Evolutionary conservation across 1,140 invertebrate genomes (phyloP).

Genomic region (Zaprionus camerounensis): DNA sequence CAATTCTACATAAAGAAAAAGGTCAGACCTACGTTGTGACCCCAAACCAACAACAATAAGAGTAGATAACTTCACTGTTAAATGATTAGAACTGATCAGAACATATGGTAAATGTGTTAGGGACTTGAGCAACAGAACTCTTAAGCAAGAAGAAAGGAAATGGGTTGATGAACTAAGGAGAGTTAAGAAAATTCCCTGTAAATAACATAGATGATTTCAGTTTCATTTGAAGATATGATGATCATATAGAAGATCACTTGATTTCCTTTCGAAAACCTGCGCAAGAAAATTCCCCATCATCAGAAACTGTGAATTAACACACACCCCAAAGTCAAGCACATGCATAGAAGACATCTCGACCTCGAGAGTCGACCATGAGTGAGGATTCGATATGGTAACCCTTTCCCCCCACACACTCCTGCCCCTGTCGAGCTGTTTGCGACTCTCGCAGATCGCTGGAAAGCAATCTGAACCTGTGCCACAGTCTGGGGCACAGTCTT

Average conservation of each 20-base stretch:
- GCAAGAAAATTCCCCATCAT: neutral
- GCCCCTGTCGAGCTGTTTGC: neutral
- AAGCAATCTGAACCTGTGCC: slow-evolving; percentile 55
- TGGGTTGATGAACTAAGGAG: no score
- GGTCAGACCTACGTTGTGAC: slow-evolving; percentile 64
- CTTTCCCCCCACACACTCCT: neutral
- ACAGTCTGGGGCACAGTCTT: slow-evolving; percentile 27
- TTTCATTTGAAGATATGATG: neutral
- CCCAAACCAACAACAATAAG: neutral
- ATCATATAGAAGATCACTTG: neutral
- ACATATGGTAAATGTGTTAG: neutral
- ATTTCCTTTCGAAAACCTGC: neutral
- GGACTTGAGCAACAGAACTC: no score
- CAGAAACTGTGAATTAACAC: slow-evolving; percentile 42
- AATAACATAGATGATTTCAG: neutral
- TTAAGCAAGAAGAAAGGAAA: no score
- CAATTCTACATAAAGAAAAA: slow-evolving; percentile 48
- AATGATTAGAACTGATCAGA: neutral
- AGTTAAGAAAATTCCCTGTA: neutral
- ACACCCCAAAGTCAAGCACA: slow-evolving; percentile 37
- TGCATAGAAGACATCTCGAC: slow-evolving; percentile 1
- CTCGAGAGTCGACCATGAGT: slow-evolving; percentile 12
- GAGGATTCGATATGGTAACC: slow-evolving; percentile 27
- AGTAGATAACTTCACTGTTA: neutral
- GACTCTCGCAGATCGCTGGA: slow-evolving; percentile 5